A percentile compares a stretch with the other conserved stretches of the same genome.
phyloP scores from a whole-genome alignment of 2,797 vertebrate genomes.

The Potorous gilbertii region DNA sequence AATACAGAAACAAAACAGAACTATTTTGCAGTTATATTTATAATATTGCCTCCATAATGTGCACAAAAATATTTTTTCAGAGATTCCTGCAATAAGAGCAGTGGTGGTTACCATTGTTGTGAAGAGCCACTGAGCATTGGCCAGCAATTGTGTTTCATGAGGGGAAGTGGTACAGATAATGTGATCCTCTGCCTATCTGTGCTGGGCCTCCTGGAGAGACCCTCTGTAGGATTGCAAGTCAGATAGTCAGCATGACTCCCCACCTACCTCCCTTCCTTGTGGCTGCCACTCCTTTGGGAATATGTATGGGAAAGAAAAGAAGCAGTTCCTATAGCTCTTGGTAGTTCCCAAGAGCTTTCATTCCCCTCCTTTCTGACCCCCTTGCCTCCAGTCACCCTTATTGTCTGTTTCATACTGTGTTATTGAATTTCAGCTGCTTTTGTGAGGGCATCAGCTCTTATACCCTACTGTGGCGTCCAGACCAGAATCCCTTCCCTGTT shows the following conservation, averaged over 20 bases:
- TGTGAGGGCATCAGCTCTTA: too few species aligned
- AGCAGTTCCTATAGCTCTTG: not conserved
- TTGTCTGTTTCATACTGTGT: too few species aligned
- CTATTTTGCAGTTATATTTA: slow-evolving; percentile 71
- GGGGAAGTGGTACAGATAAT: slow-evolving; percentile 66
- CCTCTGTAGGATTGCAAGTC: not conserved
- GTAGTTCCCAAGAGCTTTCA: not conserved
- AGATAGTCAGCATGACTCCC: not conserved
- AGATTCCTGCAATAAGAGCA: slow-evolving; percentile 72
- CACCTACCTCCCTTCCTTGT: not conserved
- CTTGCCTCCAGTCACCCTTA: not conserved
- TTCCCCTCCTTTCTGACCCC: not conserved
- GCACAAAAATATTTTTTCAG: slow-evolving; percentile 70
- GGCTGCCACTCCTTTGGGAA: not conserved
- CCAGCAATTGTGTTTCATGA: slow-evolving; percentile 53
- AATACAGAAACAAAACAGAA: slow-evolving; percentile 75
- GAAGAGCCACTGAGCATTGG: slow-evolving; percentile 53
- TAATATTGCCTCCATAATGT: slow-evolving; percentile 71
- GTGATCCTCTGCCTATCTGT: slow-evolving; percentile 51
- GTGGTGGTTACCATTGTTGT: slow-evolving; percentile 53
- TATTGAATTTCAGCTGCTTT: not conserved
- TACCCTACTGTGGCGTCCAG: fast-evolving
- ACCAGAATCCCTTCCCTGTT: not conserved
- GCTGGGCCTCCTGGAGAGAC: not conserved
- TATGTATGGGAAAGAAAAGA: not conserved